Evolutionary conservation across 2,797 vertebrate genomes (phyloP), one percentile per base, ranked within the genome.

Genomic region (Chromis chromis): DNA sequence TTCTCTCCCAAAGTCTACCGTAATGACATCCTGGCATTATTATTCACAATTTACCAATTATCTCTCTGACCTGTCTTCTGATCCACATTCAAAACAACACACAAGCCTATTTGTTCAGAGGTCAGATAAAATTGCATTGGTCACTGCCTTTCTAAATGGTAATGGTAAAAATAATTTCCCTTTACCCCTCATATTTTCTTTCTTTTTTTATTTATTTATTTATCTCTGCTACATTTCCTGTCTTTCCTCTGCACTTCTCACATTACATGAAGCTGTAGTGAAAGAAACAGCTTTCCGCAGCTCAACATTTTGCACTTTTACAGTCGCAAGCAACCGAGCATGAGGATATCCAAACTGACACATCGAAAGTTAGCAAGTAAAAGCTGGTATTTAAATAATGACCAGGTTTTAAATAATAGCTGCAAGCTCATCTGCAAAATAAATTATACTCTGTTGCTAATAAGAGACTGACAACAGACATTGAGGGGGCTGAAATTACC

Each of bases 41-140:
- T 85, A 83, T 87, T 84, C 74, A 78, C 76, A 83, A 78, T 89
- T 89, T 78, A 80, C 78, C 76, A 81, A 81, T 91, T 85, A 89
- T 81, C 81, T 22, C 36, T 49, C 28, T 81, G 70, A 76, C 82
- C 68, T 39, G 58, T 78, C 55, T 62, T 78, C 57, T 85, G 72
- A 80, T 81, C 73, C 61, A 25, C 53, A 77, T 71, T 86, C 66
- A 64, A 21, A 55, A 65, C 63, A 86, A 81, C 60, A 48, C 65
- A 70, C 46, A 28, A 52, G 57, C 64, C 44, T 80, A 31, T 87
- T 86, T 88, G 78, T 81, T 85, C 50, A 6, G 62, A 65, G 79
- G 82, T 89, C 81, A 78, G 31, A 74, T 76, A 63, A 70, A 88
- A 88, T 88, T 85, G 77, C 50, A 31, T 52, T 74, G 84, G 86